A percentile compares a stretch with the other conserved stretches of the same genome.
These are phyloP conservation scores for Enteromius unitaeniatus DNA, from an alignment of 2,797 vertebrate species.

Conservation along the genomic window DNA sequence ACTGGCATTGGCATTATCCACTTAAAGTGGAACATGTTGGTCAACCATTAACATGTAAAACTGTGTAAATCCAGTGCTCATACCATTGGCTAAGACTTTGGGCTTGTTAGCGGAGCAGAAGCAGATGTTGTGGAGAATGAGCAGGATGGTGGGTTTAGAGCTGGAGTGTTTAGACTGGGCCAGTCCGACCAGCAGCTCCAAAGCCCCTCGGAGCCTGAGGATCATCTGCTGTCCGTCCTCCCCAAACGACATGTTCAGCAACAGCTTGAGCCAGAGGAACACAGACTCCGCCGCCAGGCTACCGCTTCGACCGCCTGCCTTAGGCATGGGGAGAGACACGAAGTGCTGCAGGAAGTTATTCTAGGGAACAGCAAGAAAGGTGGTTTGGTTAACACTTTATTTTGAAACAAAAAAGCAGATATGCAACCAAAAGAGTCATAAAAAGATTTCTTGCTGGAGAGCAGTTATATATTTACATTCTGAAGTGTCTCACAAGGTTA, in stretches of 20 bases:
- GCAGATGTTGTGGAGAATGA: conserved; percentile 93
- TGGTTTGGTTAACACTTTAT: not conserved
- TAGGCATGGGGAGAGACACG: conserved; percentile 80
- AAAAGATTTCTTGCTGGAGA: not conserved
- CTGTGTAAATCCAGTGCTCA: conserved; percentile 32
- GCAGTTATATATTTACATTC: not conserved
- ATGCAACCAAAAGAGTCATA: not conserved
- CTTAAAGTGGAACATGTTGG: not conserved
- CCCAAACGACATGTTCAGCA: conserved; percentile 85
- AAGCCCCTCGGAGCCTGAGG: conserved; percentile 83
- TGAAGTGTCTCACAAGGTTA: not conserved
- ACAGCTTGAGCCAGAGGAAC: conserved; percentile 87
- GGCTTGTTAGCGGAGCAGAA: conserved; percentile 90
- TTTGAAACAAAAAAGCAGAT: not conserved
- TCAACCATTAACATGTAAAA: not conserved
- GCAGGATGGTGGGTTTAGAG: conserved; percentile 74
- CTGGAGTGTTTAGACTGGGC: conserved; percentile 77
- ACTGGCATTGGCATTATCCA: not conserved
- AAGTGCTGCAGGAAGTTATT: conserved; percentile 95
- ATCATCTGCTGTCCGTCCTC: conserved; percentile 94
- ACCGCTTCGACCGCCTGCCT: conserved; percentile 73
- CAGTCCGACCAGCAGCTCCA: conserved; percentile 89
- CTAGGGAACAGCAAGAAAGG: conserved; percentile 69
- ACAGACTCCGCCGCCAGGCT: conserved; percentile 55
- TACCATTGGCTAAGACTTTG: conserved; percentile 88